Evolutionary conservation across 2,888 invertebrate species (phyloP).

Genomic region (Maniola hyperantus): DNA sequence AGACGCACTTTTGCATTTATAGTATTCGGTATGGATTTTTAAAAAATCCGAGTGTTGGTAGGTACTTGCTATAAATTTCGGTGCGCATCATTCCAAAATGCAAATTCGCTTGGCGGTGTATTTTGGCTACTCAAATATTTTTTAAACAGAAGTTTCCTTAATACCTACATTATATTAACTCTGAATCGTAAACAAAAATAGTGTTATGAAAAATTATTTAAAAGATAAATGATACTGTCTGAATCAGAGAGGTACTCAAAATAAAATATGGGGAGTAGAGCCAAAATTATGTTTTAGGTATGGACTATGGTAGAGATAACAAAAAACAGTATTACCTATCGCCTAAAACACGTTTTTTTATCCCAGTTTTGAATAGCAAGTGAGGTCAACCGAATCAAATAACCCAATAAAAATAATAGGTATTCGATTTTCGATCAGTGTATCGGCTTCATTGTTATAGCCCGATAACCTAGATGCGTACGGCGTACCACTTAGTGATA

Average conservation of each 20-base stretch:
- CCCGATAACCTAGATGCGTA: slow-evolving; percentile 74
- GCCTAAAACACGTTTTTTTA: neutral
- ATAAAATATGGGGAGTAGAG: neutral
- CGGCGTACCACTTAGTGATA: slow-evolving; percentile 74
- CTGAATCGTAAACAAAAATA: no score
- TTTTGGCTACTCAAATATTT: no score
- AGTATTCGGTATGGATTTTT: no score
- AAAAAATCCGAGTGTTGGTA: no score
- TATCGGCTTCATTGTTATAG: slow-evolving; percentile 57
- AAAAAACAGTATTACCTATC: neutral
- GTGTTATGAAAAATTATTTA: no score
- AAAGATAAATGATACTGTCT: neutral
- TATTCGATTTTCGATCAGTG: slow-evolving; percentile 48
- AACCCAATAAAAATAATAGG: slow-evolving; percentile 14
- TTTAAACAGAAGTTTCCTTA: no score
- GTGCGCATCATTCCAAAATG: no score
- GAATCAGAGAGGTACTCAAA: neutral
- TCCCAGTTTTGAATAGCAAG: neutral
- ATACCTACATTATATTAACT: no score
- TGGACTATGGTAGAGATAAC: no score
- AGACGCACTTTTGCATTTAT: no score
- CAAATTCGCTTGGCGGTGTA: no score
- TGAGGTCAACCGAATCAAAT: neutral
- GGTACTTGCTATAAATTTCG: no score
- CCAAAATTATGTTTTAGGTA: neutral